Conservation (phyloP, 1,140 invertebrate genomes). For the Adoxophyes honmai region DNA sequence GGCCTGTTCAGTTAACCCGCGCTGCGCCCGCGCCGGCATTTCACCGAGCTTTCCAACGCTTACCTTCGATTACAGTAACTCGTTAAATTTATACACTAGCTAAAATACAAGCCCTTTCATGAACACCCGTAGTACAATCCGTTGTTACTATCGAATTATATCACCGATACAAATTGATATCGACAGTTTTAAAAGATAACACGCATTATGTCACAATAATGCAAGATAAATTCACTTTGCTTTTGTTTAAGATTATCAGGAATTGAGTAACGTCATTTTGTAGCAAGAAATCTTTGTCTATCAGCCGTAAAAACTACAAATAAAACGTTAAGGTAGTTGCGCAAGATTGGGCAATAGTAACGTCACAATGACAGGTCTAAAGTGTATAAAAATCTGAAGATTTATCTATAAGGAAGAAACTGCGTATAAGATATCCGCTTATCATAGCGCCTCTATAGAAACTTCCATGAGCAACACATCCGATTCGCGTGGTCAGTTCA, state of each 20-base stretch:
- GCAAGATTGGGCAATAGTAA: not conserved
- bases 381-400: not conserved
- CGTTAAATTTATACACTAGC: slow-evolving; percentile 2
- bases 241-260: not conserved
- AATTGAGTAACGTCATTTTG: not conserved
- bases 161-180: slow-evolving; percentile 2
- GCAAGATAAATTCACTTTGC: not conserved
- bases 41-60: slow-evolving; percentile 43
- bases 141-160: not conserved
- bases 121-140: too few species aligned
- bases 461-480: too few species aligned
- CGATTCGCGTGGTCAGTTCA: too few species aligned
- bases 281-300: not conserved
- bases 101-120: too few species aligned
- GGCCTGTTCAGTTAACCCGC: slow-evolving; percentile 31
- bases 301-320: not conserved
- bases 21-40: slow-evolving; percentile 24
- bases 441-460: too few species aligned
- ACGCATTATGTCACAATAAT: slow-evolving; percentile 4
- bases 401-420: not conserved
- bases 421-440: too few species aligned
- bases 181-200: not conserved
- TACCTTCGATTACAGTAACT: not conserved
- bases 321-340: not conserved
- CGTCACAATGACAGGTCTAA: not conserved